These are phyloP conservation scores for Chlorodrepanis virens DNA, from an alignment of 2,113 vertebrate genomes.

Conservation along the genomic window DNA sequence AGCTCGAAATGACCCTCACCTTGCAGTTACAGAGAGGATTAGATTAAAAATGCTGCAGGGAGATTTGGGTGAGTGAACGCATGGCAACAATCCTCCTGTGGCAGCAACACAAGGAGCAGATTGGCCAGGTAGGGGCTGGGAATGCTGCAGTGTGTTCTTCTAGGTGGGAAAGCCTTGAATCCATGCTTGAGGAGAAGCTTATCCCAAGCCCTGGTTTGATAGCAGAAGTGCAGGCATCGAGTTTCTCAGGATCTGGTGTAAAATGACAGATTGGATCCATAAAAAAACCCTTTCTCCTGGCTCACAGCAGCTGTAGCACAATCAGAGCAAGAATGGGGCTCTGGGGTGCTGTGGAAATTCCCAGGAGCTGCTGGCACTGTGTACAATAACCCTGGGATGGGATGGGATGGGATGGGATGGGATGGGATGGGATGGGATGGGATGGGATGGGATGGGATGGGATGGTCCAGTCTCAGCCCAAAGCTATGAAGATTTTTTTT, in stretches of 20 bases:
- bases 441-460: no score
- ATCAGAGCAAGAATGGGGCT: neutral
- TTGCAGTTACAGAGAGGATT: constrained; percentile 41
- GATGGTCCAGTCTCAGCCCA: neutral
- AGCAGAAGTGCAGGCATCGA: neutral
- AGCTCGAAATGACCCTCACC: constrained; percentile 52
- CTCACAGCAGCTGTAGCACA: neutral
- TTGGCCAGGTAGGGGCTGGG: neutral
- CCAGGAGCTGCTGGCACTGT: neutral
- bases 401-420: neutral
- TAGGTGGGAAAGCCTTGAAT: neutral
- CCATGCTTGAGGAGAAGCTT: accelerated
- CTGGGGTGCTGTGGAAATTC: neutral
- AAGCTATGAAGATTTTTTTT: neutral
- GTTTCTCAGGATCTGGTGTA: neutral
- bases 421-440: neutral
- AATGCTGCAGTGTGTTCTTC: neutral
- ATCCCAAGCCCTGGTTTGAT: neutral
- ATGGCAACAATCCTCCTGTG: neutral
- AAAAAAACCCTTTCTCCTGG: neutral
- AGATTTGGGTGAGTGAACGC: constrained; percentile 11
- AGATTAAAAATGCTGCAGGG: constrained; percentile 62
- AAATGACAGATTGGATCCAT: neutral
- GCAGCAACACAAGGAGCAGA: neutral
- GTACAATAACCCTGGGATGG: neutral